Evolutionary conservation across 64 coral and sea anemone species (phyloP).

Genomic region (Pachyseris speciosa): DNA sequence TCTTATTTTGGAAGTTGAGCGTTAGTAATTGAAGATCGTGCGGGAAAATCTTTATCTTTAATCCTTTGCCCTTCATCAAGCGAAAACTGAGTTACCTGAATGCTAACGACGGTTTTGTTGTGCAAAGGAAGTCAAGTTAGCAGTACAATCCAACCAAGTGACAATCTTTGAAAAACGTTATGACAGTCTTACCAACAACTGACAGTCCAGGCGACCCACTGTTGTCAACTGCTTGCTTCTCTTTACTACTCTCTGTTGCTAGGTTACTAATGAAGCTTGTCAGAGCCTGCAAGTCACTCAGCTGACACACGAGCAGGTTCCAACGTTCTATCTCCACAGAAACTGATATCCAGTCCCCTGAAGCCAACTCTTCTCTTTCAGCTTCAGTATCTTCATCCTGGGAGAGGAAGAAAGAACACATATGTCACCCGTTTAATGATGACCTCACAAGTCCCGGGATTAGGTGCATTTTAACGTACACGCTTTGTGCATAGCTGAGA

Average conservation of each 20-base stretch:
- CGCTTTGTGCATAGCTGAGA: no score
- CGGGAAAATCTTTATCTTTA: no score
- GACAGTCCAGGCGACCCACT: slow-evolving; percentile 30
- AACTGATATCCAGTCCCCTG: slow-evolving; percentile 92
- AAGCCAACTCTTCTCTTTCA: slow-evolving; percentile 60
- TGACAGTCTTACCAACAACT: slow-evolving; percentile 63
- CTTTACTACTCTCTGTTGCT: slow-evolving; percentile 6
- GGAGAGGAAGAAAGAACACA: background rate
- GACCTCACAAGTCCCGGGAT: background rate
- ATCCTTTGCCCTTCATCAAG: no score
- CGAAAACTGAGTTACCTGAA: no score
- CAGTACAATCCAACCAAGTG: no score
- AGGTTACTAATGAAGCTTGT: slow-evolving; percentile 54
- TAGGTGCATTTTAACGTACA: no score
- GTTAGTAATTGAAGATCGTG: no score
- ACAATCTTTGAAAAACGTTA: no score
- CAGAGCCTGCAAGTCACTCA: slow-evolving; percentile 80
- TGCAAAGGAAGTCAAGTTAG: no score
- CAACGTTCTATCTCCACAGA: slow-evolving; percentile 96
- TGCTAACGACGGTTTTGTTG: no score
- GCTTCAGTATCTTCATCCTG: slow-evolving; percentile 74
- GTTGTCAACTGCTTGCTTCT: background rate
- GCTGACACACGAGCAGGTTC: slow-evolving; percentile 90
- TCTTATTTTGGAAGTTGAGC: no score
- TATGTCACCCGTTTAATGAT: background rate